phyloP scores from a whole-genome alignment of 37 sponge, comb jelly and placozoan genomes.

The Spongilla lacustris region DNA sequence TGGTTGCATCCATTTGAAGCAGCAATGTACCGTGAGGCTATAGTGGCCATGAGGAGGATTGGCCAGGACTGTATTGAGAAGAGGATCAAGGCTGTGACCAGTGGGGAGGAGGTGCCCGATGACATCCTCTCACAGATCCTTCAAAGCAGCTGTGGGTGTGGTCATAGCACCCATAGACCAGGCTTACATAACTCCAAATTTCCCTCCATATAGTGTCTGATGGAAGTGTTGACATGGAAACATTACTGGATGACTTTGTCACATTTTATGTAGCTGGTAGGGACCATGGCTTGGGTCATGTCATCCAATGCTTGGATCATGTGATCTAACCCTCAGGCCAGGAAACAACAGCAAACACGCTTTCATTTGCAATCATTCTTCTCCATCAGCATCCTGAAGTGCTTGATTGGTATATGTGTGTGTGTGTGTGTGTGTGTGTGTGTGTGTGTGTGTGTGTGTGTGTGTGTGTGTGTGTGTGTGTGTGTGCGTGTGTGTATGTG shows the following conservation, averaged over 20 bases:
- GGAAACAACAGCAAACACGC: not conserved
- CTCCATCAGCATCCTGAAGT: not conserved
- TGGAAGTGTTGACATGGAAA: slow-evolving; percentile 15
- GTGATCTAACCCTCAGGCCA: slow-evolving; percentile 6
- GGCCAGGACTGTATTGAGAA: slow-evolving; percentile 23
- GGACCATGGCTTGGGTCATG: not conserved
- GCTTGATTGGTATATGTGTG: not conserved
- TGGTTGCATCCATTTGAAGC: slow-evolving; percentile 6
- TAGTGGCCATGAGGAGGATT: slow-evolving; percentile 14
- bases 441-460: not conserved
- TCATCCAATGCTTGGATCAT: not conserved
- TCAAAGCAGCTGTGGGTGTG: not conserved
- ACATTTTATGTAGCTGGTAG: slow-evolving; percentile 26
- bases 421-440: not conserved
- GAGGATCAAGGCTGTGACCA: slow-evolving; percentile 13
- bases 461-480: no score
- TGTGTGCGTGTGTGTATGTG: no score
- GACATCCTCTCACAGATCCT: slow-evolving; percentile 31
- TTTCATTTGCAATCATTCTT: slow-evolving; percentile 2
- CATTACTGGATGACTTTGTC: slow-evolving; percentile 28
- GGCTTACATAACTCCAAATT: not conserved
- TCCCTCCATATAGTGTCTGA: not conserved
- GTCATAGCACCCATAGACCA: not conserved
- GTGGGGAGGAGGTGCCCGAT: slow-evolving; percentile 26
- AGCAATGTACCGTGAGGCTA: slow-evolving; percentile 10